Conservation (phyloP, 2,888 invertebrate species). For the Machimus atricapillus region DNA sequence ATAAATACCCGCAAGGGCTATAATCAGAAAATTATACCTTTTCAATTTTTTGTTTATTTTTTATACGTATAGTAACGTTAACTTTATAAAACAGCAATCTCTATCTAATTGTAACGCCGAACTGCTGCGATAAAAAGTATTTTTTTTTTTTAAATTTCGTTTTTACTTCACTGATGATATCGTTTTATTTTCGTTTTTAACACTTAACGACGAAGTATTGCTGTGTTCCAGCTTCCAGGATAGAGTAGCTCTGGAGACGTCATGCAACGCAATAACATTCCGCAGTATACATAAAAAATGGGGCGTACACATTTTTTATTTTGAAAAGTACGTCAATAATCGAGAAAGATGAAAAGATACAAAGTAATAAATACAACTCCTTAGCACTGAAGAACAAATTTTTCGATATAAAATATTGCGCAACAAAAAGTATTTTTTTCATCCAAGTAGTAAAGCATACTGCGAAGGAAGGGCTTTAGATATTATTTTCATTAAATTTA, state of each 20-base stretch:
- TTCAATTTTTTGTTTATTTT: not conserved
- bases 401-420: not conserved
- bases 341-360: not conserved
- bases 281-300: not conserved
- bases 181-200: not conserved
- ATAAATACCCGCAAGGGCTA: no score
- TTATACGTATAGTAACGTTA: not conserved
- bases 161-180: no score
- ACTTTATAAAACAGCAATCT: not conserved
- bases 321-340: not conserved
- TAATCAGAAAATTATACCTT: not conserved
- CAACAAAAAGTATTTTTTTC: not conserved
- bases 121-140: not conserved
- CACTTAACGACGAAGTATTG: not conserved
- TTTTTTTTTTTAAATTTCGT: no score
- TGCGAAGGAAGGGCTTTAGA: not conserved
- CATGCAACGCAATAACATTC: not conserved
- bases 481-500: no score
- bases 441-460: not conserved
- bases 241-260: not conserved
- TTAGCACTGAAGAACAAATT: not conserved
- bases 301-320: no score
- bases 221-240: not conserved
- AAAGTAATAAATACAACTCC: not conserved
- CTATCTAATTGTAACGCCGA: not conserved